phyloP scores from a whole-genome alignment of 2,888 invertebrate species.

The Apamea anceps region DNA sequence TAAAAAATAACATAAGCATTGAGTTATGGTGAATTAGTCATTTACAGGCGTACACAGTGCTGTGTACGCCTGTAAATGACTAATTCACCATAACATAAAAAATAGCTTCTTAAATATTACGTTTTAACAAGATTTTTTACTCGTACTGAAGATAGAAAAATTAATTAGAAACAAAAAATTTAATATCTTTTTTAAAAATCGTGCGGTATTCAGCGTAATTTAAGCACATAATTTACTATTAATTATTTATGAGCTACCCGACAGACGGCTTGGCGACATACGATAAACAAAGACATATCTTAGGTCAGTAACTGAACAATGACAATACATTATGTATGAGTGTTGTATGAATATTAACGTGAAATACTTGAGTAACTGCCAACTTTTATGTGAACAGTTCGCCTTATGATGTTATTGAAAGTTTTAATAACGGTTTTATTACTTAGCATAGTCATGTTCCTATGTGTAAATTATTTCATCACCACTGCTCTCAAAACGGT shows the following conservation, averaged over 20 bases:
- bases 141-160: no score
- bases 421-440: background rate
- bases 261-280: conserved; percentile 32
- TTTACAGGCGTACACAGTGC: no score
- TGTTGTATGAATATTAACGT: conserved; percentile 12
- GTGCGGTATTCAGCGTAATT: background rate
- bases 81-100: no score
- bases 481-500: no score
- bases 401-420: background rate
- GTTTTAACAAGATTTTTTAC: no score
- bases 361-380: conserved; percentile 37
- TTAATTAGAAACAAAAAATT: no score
- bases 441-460: no score
- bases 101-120: no score
- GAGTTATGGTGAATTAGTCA: no score
- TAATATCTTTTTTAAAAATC: background rate
- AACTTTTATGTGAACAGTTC: conserved; percentile 13
- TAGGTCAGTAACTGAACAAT: conserved; percentile 28
- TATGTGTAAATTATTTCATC: no score
- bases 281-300: conserved; percentile 30
- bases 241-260: conserved; percentile 3
- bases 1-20: no score
- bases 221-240: background rate
- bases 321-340: conserved; percentile 24
- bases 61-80: no score